A percentile compares a stretch with the other conserved stretches of the same genome.
Conservation (phyloP, 1,140 invertebrate species). For the Choristoneura fumiferana region DNA sequence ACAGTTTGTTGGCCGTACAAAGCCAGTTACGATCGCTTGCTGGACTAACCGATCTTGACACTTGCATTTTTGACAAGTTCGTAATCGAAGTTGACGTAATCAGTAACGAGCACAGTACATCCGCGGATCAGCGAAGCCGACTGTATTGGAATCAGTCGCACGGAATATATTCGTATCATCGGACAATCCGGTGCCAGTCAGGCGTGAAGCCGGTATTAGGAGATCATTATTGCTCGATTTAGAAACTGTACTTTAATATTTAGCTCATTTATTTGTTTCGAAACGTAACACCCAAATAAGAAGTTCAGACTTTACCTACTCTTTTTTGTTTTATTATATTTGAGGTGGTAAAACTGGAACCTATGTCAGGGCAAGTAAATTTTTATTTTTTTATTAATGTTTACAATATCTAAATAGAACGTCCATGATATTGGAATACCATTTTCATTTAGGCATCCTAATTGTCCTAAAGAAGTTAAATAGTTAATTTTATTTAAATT, state of each 20-base stretch:
- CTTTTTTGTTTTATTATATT: too few species aligned
- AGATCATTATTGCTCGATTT: constrained; percentile 13
- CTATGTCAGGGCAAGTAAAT: too few species aligned
- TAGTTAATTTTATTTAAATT: too few species aligned
- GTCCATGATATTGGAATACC: too few species aligned
- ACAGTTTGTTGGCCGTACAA: constrained; percentile 35
- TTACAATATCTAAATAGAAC: too few species aligned
- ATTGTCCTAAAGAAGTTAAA: too few species aligned
- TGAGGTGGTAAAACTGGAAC: too few species aligned
- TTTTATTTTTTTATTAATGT: too few species aligned
- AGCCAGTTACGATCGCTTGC: constrained; percentile 43
- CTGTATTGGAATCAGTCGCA: constrained; percentile 19
- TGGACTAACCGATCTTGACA: constrained; percentile 57
- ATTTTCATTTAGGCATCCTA: too few species aligned
- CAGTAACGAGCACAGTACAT: constrained; percentile 9
- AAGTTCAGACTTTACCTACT: too few species aligned
- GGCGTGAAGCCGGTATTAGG: constrained; percentile 16
- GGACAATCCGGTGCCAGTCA: constrained; percentile 11
- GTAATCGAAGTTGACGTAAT: constrained; percentile 44
- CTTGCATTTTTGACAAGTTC: constrained; percentile 47
- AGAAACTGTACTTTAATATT: background rate
- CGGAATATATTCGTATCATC: constrained; percentile 18
- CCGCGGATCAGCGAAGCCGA: constrained; percentile 1
- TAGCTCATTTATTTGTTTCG: too few species aligned
- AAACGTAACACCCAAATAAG: too few species aligned